Evolutionary conservation across 92 coral and sea anemone species (phyloP), one percentile per base, ranked within the genome.

Genomic region (Epizoanthus ramosus): DNA sequence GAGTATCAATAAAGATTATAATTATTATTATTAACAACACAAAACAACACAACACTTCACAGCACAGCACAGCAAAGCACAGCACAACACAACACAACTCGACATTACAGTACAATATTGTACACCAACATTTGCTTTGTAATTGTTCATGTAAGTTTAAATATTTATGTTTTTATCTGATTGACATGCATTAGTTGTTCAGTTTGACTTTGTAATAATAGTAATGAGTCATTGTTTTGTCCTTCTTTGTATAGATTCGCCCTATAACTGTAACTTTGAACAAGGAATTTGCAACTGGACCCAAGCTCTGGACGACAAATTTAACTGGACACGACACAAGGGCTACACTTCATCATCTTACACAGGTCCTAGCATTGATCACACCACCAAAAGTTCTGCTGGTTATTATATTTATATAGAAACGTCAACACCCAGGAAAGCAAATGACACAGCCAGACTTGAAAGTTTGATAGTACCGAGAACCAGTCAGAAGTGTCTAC

Each of bases 181-280:
- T 8, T 43, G 50, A 43, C 50, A 43, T 43, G 50, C 50, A 43
- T 43, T 8, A 5, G 12, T 43, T 8, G 1, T 19, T 61, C 10
- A 16, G 18, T 24, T 8, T 5, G 35, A 63, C 15, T 28, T 61
- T 8, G 15, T 8, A 31, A 12, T 4, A 12, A 16, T n/a, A 79
- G 1, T 6, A 3, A 7, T 18, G 12, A 59, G 5, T 18, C 24
- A 54, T 31, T 66, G 9, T 12, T 16, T 35, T 41, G 16, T 58
- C 4, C 35, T 70, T n/a, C 35, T 80, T 57, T 22, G 56, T 76
- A 90, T 91, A 6, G 98, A 97, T 15, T 92, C 99, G 10, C 80
- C 88, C 12, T 96, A 93, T 87, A 97, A 96, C 87, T 96, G 99
- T 71, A 86, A 87, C 58, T 96, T 96, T 68, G 98, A 96, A 39